Percentiles rank a stretch among this genome's conserved stretches.
Conservation (phyloP, 2,113 vertebrate genomes). For the Tachuris rubrigastra region DNA sequence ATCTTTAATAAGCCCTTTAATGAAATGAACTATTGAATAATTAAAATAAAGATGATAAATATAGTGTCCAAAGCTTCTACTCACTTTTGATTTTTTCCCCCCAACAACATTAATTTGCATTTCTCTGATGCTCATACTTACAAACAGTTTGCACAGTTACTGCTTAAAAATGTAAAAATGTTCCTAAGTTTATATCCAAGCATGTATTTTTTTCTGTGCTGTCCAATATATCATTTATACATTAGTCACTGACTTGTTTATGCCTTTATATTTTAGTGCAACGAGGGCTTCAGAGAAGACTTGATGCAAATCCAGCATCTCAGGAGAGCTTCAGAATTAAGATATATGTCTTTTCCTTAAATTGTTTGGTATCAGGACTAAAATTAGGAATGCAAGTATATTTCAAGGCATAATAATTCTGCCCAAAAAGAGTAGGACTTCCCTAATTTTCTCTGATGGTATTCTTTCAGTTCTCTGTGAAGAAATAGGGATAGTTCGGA, state of each 20-base stretch:
- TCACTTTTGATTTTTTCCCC: background rate
- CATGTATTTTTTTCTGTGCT: background rate
- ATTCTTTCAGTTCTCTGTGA: background rate
- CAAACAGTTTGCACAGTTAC: background rate
- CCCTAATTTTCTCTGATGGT: background rate
- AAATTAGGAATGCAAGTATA: background rate
- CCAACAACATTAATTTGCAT: background rate
- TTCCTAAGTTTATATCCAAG: background rate
- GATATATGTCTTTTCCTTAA: background rate
- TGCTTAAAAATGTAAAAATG: background rate
- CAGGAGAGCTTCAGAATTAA: constrained; percentile 10
- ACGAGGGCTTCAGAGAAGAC: background rate
- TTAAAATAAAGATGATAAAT: background rate
- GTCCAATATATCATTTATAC: background rate
- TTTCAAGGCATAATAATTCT: background rate
- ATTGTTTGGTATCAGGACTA: background rate
- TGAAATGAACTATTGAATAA: background rate
- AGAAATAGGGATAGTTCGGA: background rate
- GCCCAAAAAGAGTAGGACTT: background rate
- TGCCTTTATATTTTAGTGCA: background rate
- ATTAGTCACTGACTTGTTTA: background rate
- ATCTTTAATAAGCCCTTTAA: background rate
- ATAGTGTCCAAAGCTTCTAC: background rate
- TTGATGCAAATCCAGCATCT: constrained; percentile 4
- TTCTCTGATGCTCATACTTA: background rate